Conservation (phyloP, 1,140 invertebrate species). For the Polypedilum pembai region DNA sequence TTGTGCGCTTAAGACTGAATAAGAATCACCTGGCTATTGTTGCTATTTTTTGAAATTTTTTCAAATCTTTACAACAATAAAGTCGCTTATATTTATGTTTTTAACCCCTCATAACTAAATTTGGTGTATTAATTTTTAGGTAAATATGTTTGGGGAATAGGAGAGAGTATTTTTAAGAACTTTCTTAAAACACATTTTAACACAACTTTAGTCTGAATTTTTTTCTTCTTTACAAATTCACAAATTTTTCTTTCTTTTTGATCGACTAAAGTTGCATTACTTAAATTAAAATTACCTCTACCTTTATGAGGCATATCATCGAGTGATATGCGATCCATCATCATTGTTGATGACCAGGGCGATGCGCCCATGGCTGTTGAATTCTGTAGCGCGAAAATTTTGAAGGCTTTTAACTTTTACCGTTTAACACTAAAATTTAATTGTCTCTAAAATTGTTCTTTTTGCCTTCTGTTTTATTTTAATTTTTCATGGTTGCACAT, state of each 20-base stretch:
- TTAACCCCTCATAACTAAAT: too few relatives aligned
- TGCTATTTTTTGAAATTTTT: background rate
- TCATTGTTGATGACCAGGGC: slow-evolving; percentile 40
- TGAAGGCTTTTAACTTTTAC: background rate
- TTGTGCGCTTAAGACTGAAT: too few relatives aligned
- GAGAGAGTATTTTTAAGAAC: background rate
- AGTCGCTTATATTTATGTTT: too few relatives aligned
- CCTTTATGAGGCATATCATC: slow-evolving; percentile 43
- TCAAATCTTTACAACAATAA: background rate
- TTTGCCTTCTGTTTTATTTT: background rate
- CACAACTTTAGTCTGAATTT: too few relatives aligned
- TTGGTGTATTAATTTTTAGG: too few relatives aligned
- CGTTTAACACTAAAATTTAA: background rate
- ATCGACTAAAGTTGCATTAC: too few relatives aligned
- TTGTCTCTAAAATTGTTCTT: background rate
- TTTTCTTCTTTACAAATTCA: too few relatives aligned
- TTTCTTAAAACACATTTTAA: background rate
- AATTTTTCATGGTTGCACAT: background rate
- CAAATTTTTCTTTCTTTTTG: too few relatives aligned
- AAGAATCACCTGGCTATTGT: slow-evolving; percentile 12
- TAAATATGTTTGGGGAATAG: too few relatives aligned
- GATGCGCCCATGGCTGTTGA: slow-evolving; percentile 38
- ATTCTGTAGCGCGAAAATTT: slow-evolving; percentile 41
- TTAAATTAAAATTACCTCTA: slow-evolving; percentile 31
- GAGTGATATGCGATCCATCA: slow-evolving; percentile 38